These are phyloP conservation scores for Epistrophe eligans DNA, from an alignment of 2,888 invertebrate species.

Conservation along the genomic window DNA sequence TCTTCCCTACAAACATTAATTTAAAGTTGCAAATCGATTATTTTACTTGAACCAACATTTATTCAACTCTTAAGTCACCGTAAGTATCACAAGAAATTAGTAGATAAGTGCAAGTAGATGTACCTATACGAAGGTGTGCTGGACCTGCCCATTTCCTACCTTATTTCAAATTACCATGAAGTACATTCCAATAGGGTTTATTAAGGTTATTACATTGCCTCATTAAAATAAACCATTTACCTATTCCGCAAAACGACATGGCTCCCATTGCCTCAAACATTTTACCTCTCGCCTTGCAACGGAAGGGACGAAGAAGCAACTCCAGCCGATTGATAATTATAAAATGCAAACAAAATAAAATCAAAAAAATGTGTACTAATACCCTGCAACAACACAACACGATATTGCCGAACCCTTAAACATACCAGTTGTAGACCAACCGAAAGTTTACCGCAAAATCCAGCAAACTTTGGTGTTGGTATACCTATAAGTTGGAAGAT, in stretches of 20 bases:
- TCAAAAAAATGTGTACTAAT: conserved; percentile 35
- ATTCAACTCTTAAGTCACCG: background rate
- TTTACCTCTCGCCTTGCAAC: conserved; percentile 9
- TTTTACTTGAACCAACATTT: too few relatives aligned
- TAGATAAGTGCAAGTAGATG: background rate
- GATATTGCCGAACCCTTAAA: conserved; percentile 44
- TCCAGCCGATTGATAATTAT: conserved; percentile 68
- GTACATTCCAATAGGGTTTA: conserved; percentile 57
- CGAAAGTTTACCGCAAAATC: conserved; percentile 69
- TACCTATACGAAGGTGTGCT: background rate
- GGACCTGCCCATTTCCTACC: conserved; percentile 20
- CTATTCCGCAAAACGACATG: conserved; percentile 38
- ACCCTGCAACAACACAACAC: conserved; percentile 21
- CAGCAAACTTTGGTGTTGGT: conserved; percentile 50
- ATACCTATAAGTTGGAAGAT: conserved; percentile 11
- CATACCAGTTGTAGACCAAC: conserved; percentile 67
- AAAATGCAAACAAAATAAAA: conserved; percentile 49
- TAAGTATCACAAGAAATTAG: background rate
- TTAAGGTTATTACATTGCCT: conserved; percentile 71
- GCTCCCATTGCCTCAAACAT: background rate
- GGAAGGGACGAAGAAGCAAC: conserved; percentile 38
- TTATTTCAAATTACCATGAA: conserved; percentile 43
- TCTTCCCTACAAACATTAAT: too few relatives aligned
- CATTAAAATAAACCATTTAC: conserved; percentile 72
- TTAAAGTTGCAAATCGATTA: too few relatives aligned